Evolutionary conservation across 2,888 invertebrate genomes (phyloP).

Genomic region (Pelosia muscerda): DNA sequence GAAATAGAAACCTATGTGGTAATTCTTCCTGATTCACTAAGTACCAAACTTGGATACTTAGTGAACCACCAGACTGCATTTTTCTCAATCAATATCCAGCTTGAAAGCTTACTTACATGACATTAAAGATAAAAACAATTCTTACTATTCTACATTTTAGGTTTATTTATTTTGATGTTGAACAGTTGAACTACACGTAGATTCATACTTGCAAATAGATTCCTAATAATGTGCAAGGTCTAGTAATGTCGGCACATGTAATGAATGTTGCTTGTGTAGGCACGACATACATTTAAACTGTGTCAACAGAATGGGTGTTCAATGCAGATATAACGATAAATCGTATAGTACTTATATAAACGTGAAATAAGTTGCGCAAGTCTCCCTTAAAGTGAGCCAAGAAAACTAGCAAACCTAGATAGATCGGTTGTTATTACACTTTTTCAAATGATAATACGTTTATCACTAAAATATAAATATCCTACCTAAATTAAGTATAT

Average conservation of each 20-base stretch:
- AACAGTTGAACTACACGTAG: background rate
- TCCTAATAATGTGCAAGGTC: conserved; percentile 43
- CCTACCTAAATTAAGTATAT: too few species aligned
- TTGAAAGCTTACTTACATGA: background rate
- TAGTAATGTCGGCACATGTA: conserved; percentile 34
- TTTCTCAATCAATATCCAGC: background rate
- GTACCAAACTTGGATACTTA: too few species aligned
- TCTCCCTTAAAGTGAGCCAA: background rate
- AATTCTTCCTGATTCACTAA: background rate
- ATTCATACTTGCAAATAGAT: conserved; percentile 34
- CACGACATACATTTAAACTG: conserved; percentile 39
- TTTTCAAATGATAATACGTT: too few species aligned
- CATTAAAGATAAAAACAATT: background rate
- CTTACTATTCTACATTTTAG: background rate
- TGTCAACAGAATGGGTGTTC: conserved; percentile 46
- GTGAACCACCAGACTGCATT: too few species aligned
- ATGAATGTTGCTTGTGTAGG: conserved; percentile 42
- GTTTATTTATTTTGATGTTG: background rate
- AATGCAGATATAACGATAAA: conserved; percentile 35
- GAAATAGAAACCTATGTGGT: background rate
- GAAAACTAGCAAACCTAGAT: background rate
- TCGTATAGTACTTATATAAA: conserved; percentile 13
- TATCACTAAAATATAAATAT: too few species aligned
- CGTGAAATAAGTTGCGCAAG: conserved; percentile 23
- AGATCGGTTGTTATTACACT: background rate